Evolutionary conservation across 37 sponge, comb jelly and placozoan species (phyloP).

Genomic region (Cladorhizidae sp.): DNA sequence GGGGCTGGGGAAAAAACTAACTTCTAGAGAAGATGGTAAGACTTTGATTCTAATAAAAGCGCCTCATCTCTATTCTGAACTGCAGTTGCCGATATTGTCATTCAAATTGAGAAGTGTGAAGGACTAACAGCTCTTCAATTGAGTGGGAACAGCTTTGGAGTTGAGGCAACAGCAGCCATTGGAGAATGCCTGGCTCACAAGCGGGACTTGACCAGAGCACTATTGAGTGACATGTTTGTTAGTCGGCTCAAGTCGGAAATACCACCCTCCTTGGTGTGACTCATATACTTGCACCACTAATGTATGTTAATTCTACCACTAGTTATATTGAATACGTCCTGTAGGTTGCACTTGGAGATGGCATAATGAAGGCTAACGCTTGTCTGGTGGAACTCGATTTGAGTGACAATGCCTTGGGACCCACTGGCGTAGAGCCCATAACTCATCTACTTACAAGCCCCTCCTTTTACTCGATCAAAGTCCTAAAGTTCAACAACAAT

Average conservation of each 20-base stretch:
- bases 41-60: not conserved
- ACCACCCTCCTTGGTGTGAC: conserved; percentile 82
- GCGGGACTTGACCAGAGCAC: conserved; percentile 64
- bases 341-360: conserved; percentile 75
- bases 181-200: conserved; percentile 70
- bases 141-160: conserved; percentile 94
- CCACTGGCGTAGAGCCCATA: conserved; percentile 86
- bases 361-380: conserved; percentile 77
- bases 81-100: conserved; percentile 76
- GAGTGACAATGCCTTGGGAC: conserved; percentile 99
- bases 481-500: conserved; percentile 93
- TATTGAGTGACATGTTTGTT: conserved; percentile 98
- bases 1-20: conserved; percentile 47
- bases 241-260: conserved; percentile 92
- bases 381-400: conserved; percentile 91
- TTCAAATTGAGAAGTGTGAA: conserved; percentile 65
- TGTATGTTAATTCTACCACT: not conserved
- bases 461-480: conserved; percentile 80
- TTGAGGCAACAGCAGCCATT: conserved; percentile 87
- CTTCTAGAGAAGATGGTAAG: conserved; percentile 76
- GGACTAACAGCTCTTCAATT: conserved; percentile 75
- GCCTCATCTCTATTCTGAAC: not conserved
- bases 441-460: conserved; percentile 81
- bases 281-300: not conserved
- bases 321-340: not conserved